phyloP scores from a whole-genome alignment of 2,888 invertebrate genomes.

The Euproctis similis region DNA sequence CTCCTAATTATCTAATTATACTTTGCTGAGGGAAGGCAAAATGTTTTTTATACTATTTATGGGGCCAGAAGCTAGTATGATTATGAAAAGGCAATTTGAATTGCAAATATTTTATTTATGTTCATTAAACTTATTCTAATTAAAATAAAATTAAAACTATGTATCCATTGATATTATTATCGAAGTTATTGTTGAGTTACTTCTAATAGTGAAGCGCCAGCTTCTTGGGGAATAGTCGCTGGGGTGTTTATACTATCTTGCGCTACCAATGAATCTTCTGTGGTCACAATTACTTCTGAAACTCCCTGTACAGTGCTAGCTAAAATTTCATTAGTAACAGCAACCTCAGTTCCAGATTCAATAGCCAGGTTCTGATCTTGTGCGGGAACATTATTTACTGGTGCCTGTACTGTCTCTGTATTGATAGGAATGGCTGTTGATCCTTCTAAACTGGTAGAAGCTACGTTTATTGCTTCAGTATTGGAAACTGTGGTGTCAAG shows the following conservation, averaged over 20 bases:
- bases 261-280: constrained; percentile 5
- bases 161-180: too few species aligned
- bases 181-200: constrained; percentile 31
- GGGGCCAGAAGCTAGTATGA: too few species aligned
- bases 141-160: too few species aligned
- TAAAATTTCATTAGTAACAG: constrained; percentile 6
- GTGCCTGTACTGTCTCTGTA: constrained; percentile 3
- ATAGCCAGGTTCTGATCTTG: constrained; percentile 1
- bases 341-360: constrained; percentile 1
- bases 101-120: constrained; percentile 14
- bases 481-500: not conserved
- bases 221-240: constrained; percentile 24
- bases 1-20: too few species aligned
- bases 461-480: not conserved
- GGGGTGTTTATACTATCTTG: constrained; percentile 8
- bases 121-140: constrained; percentile 9
- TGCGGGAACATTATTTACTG: not conserved
- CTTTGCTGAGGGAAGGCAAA: too few species aligned
- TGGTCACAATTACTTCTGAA: constrained; percentile 1
- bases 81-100: constrained; percentile 13
- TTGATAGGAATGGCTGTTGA: constrained; percentile 1
- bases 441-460: constrained; percentile 1
- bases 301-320: not conserved
- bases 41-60: too few species aligned
- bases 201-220: constrained; percentile 50